Base-by-base conservation (phyloP, 2,797 vertebrate species). In the Sorex maritimensis region DNA sequence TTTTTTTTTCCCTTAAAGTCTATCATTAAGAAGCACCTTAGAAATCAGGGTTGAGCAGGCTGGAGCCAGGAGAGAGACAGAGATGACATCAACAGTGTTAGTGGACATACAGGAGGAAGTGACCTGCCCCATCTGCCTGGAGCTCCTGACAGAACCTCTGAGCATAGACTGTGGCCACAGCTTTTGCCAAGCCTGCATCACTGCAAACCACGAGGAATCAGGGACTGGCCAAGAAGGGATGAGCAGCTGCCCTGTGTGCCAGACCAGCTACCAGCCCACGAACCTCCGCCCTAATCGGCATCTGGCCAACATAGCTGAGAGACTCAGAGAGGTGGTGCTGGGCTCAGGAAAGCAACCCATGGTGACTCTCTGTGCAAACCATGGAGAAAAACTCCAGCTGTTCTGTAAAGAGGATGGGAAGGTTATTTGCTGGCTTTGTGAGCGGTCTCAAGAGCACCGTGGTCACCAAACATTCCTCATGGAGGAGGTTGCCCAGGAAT, bases 141-240 rank as follows among this genome's bases (percentile, higher is more conserved):
- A 97, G 83, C 94, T 97, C 52, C 90, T 97, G 49, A 95, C 78
- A 2, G 96, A 96, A 67, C 96, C 96, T 41, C 46, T 96, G 86
- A 97, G 96, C 83, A 71, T 95, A 79, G 96, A 97, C 73, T 97
- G 96, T 44, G 96, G 96, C 46, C 96, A 97, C 74, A 97, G 95
- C 94, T 97, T 97, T 78, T 97, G 96, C 84, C 92, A 95, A 34
- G 58, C 72, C 86, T 97, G 96, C 88, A 95, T 97, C 81, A 72
- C 4, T 9, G 77, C 44, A 23, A 91, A 72, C 0, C 78, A n/a
- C 9, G 11, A 88, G 41, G 75, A 92, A 26, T 84, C 52, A 0
- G 1, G 8, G 41, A 9, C 10, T 0, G 0, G 5, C 83, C 93
- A 63, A 55, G 92, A 78, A 28, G 69, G 23, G n/a, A 81, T 78